phyloP scores from a whole-genome alignment of 1,140 invertebrate genomes.

The Hyles vespertilio region DNA sequence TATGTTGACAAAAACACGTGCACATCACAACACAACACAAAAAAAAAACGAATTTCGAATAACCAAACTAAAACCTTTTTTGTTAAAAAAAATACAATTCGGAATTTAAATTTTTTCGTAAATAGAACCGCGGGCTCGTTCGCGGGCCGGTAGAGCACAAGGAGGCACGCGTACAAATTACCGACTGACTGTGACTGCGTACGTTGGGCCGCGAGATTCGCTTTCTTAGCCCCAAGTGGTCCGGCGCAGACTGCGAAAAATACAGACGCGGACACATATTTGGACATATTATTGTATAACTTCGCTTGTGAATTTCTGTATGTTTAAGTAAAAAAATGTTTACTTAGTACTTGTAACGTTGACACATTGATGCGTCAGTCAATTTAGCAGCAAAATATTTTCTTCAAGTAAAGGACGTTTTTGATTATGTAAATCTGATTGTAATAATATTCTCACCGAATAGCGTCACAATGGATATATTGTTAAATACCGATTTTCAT shows the following conservation, averaged over 20 bases:
- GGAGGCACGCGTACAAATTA: conserved; percentile 49
- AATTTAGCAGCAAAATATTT: no score
- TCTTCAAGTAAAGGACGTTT: no score
- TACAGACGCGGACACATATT: conserved; percentile 39
- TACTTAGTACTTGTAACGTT: no score
- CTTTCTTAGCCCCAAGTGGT: conserved; percentile 49
- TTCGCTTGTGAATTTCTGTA: no score
- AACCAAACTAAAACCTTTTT: conserved; percentile 8
- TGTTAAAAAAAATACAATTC: not conserved
- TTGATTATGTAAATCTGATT: no score
- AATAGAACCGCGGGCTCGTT: conserved; percentile 7
- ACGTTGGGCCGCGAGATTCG: conserved; percentile 55
- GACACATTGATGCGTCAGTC: no score
- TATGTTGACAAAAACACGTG: no score
- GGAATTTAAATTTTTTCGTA: conserved; percentile 1
- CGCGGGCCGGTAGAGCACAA: conserved; percentile 50
- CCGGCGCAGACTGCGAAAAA: conserved; percentile 48
- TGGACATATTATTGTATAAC: not conserved
- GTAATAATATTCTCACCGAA: no score
- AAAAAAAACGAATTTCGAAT: conserved; percentile 17
- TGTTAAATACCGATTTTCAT: no score
- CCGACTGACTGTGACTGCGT: conserved; percentile 49
- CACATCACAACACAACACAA: not conserved
- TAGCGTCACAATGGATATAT: no score
- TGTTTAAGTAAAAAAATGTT: no score